These are phyloP conservation scores for Halcyon smyrnensis DNA, from an alignment of 2,797 vertebrate species.

Conservation along the genomic window DNA sequence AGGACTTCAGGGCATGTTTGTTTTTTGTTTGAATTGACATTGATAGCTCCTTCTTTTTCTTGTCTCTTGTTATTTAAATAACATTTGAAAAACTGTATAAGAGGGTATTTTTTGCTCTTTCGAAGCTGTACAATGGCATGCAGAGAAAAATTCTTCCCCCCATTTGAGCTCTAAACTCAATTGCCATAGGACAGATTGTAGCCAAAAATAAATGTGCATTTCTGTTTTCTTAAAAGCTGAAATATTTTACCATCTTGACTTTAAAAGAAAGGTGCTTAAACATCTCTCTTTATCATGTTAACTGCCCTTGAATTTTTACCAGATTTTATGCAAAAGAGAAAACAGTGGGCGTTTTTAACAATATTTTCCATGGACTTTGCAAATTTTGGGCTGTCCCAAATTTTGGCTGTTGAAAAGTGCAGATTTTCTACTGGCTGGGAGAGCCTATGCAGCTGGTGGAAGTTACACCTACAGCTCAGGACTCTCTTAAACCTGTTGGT, in stretches of 20 bases:
- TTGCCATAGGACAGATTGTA: not conserved
- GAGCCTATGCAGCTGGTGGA: not conserved
- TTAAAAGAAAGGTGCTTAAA: not conserved
- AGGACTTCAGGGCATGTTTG: not conserved
- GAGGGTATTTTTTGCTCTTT: not conserved
- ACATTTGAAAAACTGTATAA: not conserved
- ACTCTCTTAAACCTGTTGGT: not conserved
- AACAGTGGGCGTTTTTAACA: not conserved
- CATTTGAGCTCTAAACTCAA: not conserved
- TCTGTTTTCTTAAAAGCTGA: constrained; percentile 7
- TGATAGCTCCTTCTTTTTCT: not conserved
- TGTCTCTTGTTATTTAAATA: not conserved
- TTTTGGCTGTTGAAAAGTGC: fast-evolving
- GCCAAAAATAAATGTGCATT: not conserved
- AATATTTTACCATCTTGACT: not conserved
- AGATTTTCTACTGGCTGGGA: not conserved
- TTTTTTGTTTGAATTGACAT: not conserved
- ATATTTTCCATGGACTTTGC: not conserved
- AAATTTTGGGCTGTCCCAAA: not conserved
- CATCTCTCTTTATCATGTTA: not conserved
- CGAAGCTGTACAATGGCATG: not conserved
- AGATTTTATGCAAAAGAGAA: not conserved
- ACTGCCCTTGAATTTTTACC: not conserved
- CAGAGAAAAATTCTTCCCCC: not conserved
- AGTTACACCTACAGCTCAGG: not conserved